These are phyloP conservation scores for Drepanosiphum platanoidis DNA, from an alignment of 2,888 invertebrate genomes.

Conservation along the genomic window DNA sequence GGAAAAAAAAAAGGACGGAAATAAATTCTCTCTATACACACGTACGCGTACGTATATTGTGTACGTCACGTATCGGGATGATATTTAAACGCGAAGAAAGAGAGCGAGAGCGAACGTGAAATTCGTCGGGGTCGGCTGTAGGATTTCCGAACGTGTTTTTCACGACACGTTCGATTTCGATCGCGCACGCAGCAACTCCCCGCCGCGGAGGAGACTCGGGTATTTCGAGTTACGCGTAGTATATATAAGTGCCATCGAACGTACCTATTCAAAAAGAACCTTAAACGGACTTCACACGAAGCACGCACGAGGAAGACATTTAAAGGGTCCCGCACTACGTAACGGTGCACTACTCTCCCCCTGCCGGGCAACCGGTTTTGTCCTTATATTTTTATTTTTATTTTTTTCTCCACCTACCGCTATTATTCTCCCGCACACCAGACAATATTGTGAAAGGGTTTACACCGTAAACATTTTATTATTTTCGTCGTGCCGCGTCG, in stretches of 20 bases:
- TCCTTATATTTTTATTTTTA: neutral
- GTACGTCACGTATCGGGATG: too few relatives aligned
- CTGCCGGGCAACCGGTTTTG: constrained; percentile 27
- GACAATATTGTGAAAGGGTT: constrained; percentile 43
- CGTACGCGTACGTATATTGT: neutral
- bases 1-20: neutral
- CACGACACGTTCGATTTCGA: neutral
- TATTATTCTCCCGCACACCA: constrained; percentile 22
- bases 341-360: neutral
- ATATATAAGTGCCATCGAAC: constrained; percentile 7
- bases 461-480: constrained; percentile 20
- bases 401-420: neutral
- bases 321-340: too few relatives aligned
- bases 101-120: neutral
- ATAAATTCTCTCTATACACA: neutral
- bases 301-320: constrained; percentile 44
- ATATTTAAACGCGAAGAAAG: neutral
- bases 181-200: neutral
- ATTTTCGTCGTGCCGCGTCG: constrained; percentile 1
- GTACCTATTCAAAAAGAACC: constrained; percentile 16
- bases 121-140: neutral
- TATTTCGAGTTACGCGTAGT: too few relatives aligned
- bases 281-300: constrained; percentile 46
- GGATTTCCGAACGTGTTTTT: constrained; percentile 8
- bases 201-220: constrained; percentile 26